phyloP scores from a whole-genome alignment of 2,113 vertebrate species.

The Mobula birostris region DNA sequence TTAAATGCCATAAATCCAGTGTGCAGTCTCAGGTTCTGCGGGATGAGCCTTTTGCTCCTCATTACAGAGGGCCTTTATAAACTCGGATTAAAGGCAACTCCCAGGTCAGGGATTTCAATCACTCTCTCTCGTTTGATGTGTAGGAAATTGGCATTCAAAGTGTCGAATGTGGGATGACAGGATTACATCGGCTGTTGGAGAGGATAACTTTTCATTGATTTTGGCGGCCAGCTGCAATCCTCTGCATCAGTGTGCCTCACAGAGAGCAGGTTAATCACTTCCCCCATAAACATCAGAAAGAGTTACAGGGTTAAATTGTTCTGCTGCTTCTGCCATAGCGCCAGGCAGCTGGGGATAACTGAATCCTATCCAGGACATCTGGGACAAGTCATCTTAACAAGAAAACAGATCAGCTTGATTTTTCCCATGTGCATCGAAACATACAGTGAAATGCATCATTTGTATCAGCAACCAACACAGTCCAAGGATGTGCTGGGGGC shows the following conservation, averaged over 20 bases:
- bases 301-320: background rate
- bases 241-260: background rate
- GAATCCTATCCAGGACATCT: background rate
- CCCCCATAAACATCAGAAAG: background rate
- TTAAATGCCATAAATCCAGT: background rate
- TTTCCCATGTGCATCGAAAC: no score
- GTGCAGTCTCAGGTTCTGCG: background rate
- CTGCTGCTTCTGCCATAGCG: background rate
- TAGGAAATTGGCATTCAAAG: no score
- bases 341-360: background rate
- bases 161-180: background rate
- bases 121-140: slow-evolving; percentile 1
- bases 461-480: no score
- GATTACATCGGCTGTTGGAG: background rate
- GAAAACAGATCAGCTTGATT: no score
- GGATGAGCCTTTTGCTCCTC: slow-evolving; percentile 17
- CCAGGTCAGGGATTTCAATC: background rate
- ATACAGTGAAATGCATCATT: no score
- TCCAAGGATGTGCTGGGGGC: no score
- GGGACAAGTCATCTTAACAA: no score
- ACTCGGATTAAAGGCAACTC: slow-evolving; percentile 8
- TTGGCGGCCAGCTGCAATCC: background rate
- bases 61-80: background rate
- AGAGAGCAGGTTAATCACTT: background rate
- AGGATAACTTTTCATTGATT: background rate